Conservation (phyloP, 2,797 vertebrate species). For the Carapus acus region DNA sequence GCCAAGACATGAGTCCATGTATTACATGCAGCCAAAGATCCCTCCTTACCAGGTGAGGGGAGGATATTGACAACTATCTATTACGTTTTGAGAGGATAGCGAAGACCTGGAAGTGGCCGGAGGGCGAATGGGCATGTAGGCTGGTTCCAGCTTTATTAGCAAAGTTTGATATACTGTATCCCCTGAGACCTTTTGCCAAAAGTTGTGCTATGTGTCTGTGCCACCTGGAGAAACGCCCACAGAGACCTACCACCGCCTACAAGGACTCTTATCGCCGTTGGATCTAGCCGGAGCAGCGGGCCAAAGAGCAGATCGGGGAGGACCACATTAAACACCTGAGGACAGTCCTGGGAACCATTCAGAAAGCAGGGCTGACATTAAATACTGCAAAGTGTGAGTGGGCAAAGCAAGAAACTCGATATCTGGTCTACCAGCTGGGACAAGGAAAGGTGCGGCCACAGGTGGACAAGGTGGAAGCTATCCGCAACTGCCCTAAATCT, state of each 20-base stretch:
- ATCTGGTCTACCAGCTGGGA: not conserved
- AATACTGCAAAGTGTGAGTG: not conserved
- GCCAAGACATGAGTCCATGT: not conserved
- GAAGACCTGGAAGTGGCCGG: slow-evolving; percentile 3
- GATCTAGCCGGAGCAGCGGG: too few relatives aligned
- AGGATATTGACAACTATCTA: slow-evolving; percentile 10
- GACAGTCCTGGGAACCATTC: not conserved
- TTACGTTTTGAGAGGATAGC: not conserved
- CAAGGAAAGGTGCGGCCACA: slow-evolving; percentile 2
- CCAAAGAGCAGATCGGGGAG: too few relatives aligned
- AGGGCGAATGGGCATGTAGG: slow-evolving; percentile 1
- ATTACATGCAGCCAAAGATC: not conserved
- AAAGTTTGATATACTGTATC: slow-evolving; percentile 10
- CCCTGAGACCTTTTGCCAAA: not conserved
- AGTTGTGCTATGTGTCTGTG: not conserved
- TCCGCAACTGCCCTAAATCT: not conserved
- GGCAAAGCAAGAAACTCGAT: not conserved
- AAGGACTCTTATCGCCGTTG: too few relatives aligned
- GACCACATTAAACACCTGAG: not conserved
- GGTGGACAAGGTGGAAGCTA: too few relatives aligned
- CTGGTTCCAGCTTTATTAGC: not conserved
- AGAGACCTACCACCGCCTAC: not conserved
- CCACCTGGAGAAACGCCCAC: not conserved
- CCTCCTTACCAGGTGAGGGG: not conserved
- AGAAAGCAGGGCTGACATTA: not conserved